Percentiles rank a stretch among this genome's conserved stretches.
Evolutionary conservation across 2,113 vertebrate genomes (phyloP).

Genomic region (Aspidoscelis tigris): DNA sequence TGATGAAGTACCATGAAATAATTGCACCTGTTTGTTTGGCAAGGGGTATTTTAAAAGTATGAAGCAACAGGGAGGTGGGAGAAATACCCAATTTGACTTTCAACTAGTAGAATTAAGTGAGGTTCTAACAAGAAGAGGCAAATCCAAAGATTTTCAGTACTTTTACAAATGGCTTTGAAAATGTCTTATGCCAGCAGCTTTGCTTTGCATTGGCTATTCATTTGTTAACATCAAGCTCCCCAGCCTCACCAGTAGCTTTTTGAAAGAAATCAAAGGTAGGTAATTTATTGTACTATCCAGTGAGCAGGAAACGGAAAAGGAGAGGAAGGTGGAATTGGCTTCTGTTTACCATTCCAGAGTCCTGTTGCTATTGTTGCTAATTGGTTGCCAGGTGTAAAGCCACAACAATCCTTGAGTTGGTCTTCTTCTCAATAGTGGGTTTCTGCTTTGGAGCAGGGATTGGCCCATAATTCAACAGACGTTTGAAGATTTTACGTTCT

Average conservation of each 20-base stretch:
- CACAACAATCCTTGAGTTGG: constrained; percentile 28
- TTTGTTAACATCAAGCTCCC: constrained; percentile 15
- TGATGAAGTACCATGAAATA: constrained; percentile 33
- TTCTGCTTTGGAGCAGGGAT: constrained; percentile 16
- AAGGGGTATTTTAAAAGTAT: background rate
- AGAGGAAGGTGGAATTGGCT: constrained; percentile 4
- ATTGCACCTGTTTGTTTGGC: constrained; percentile 22
- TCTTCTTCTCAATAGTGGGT: constrained; percentile 25
- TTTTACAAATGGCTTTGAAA: constrained; percentile 51
- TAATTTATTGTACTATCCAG: constrained; percentile 14
- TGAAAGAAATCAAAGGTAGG: constrained; percentile 31
- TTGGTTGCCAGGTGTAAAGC: background rate
- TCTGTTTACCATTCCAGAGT: constrained; percentile 19
- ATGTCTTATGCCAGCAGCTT: constrained; percentile 11
- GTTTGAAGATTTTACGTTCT: too few species aligned
- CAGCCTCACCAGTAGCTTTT: background rate
- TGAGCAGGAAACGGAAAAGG: constrained; percentile 10
- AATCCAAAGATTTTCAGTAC: constrained; percentile 17
- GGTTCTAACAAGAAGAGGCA: constrained; percentile 39
- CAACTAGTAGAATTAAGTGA: constrained; percentile 53
- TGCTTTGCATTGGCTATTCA: constrained; percentile 14
- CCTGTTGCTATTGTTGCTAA: constrained; percentile 20
- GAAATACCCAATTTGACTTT: constrained; percentile 25
- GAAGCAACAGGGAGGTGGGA: background rate
- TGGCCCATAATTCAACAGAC: too few species aligned